These are phyloP conservation scores for Tupiocoris notatus DNA, from an alignment of 2,888 invertebrate genomes.

Conservation along the genomic window DNA sequence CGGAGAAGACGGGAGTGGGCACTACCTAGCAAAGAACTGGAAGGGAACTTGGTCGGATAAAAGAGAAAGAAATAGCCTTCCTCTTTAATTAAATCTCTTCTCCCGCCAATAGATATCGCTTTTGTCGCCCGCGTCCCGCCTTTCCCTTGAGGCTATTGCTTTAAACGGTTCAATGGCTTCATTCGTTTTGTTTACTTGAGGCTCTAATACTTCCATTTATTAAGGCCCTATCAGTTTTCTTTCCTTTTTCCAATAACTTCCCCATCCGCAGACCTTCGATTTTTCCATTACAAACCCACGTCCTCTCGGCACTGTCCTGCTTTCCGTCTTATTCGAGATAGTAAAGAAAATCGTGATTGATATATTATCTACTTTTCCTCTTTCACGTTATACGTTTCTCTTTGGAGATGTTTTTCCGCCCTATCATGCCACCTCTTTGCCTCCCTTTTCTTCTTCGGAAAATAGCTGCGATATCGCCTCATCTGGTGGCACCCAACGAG, in stretches of 20 bases:
- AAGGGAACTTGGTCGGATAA: neutral
- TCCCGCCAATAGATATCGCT: constrained; percentile 46
- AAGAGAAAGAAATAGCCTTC: constrained; percentile 5
- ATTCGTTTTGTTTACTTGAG: constrained; percentile 43
- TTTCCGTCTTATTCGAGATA: constrained; percentile 1
- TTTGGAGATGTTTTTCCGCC: constrained; percentile 15
- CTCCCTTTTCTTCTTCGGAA: neutral
- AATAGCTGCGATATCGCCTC: neutral
- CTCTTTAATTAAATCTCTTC: constrained; percentile 47
- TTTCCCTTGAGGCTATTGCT: constrained; percentile 41
- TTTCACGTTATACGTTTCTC: constrained; percentile 18
- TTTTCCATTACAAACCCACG: no score
- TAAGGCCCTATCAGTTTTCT: constrained; percentile 42
- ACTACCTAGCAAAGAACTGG: neutral
- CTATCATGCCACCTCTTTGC: neutral
- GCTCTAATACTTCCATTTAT: constrained; percentile 44
- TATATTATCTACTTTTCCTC: constrained; percentile 39
- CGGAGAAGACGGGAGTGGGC: constrained; percentile 5
- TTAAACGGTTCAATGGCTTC: constrained; percentile 45
- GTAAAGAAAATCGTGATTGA: constrained; percentile 40
- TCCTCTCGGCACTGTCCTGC: neutral
- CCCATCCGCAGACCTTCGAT: neutral
- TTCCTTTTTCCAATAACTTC: constrained; percentile 36
- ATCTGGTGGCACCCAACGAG: no score
- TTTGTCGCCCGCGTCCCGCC: constrained; percentile 40